These are phyloP conservation scores for Natrix natrix DNA, from an alignment of 2,797 vertebrate species.

Conservation along the genomic window DNA sequence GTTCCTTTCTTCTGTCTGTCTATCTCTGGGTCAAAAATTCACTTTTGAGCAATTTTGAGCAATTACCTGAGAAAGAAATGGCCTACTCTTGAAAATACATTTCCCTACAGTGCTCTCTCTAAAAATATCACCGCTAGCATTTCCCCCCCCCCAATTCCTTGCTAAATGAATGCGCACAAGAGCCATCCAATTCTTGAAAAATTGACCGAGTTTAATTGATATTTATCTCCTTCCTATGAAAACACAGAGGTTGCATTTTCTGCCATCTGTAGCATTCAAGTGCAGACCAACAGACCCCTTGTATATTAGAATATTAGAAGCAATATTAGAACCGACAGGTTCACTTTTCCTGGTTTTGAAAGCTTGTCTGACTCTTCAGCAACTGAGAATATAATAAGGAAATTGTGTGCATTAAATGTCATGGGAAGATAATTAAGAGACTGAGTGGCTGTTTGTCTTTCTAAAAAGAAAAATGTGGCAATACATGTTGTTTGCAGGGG, in stretches of 20 bases:
- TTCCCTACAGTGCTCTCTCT: not conserved
- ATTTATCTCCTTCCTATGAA: not conserved
- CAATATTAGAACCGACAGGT: not conserved
- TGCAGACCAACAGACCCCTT: not conserved
- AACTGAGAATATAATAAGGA: not conserved
- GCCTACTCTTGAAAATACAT: not conserved
- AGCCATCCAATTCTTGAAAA: not conserved
- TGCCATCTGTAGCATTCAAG: not conserved
- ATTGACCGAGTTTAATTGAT: not conserved
- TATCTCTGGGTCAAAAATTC: not conserved
- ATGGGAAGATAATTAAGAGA: not conserved
- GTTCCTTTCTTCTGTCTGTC: not conserved
- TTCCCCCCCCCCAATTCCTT: not conserved
- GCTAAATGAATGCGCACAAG: not conserved
- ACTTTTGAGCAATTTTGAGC: not conserved
- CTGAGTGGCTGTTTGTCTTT: not conserved
- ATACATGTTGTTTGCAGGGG: not conserved
- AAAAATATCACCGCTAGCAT: not conserved
- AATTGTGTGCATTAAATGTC: not conserved
- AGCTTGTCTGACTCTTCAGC: not conserved
- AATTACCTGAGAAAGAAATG: not conserved
- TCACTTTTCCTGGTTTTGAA: not conserved
- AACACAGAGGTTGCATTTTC: not conserved
- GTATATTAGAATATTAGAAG: not conserved
- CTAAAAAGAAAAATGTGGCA: not conserved